A percentile compares a stretch with the other conserved stretches of the same genome.
Conservation (phyloP, 2,888 invertebrate species). For the Drosophila planitibia region DNA sequence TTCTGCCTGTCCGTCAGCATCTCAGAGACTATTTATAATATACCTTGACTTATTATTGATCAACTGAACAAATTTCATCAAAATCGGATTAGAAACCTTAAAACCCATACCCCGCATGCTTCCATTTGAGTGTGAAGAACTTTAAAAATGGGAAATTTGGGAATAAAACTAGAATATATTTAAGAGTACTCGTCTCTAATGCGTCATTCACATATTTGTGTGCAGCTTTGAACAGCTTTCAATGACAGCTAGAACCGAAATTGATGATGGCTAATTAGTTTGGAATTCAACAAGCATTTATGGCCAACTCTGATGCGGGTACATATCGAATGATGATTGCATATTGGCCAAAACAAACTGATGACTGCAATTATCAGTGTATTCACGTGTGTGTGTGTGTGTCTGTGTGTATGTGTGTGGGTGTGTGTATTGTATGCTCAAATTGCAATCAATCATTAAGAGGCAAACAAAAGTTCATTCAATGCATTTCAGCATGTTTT, state of each 20-base stretch:
- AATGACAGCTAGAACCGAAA: constrained; percentile 24
- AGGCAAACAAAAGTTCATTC: constrained; percentile 41
- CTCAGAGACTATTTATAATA: not conserved
- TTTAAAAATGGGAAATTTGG: not conserved
- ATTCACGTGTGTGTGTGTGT: not conserved
- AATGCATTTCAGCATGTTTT: constrained; percentile 18
- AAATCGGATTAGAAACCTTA: not conserved
- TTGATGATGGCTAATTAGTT: constrained; percentile 48
- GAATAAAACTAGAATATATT: not conserved
- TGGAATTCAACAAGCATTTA: constrained; percentile 43
- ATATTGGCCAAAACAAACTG: constrained; percentile 34
- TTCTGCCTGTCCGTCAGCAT: not conserved
- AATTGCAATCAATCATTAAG: constrained; percentile 67
- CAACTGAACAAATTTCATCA: not conserved
- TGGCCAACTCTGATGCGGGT: constrained; percentile 36
- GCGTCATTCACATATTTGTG: not conserved
- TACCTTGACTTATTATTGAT: not conserved
- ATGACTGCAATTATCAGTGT: constrained; percentile 24
- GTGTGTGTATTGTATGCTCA: constrained; percentile 7
- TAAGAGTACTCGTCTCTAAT: not conserved
- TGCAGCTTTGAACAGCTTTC: constrained; percentile 7
- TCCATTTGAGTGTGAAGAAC: not conserved
- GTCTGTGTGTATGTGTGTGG: not conserved
- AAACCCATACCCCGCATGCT: not conserved
- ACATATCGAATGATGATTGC: constrained; percentile 37